These are phyloP conservation scores for Axis porcinus DNA, from an alignment of 2,113 vertebrate genomes.

Conservation along the genomic window DNA sequence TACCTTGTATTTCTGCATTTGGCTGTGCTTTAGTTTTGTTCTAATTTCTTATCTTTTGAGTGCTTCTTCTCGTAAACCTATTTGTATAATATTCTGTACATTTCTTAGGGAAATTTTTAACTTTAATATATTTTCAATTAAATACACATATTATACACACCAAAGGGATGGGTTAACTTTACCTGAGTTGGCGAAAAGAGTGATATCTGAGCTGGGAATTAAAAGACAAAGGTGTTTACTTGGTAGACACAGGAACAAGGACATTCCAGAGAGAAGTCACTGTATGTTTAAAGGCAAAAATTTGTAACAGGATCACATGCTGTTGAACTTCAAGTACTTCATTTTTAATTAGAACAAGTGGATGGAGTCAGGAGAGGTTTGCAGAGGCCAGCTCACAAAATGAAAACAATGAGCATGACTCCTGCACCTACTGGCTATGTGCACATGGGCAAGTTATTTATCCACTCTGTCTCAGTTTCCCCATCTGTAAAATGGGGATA, in stretches of 20 bases:
- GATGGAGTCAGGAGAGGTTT: neutral
- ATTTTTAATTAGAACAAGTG: neutral
- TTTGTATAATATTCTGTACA: neutral
- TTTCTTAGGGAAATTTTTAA: neutral
- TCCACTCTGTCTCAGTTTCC: neutral
- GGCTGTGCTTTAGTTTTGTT: neutral
- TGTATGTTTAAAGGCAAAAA: neutral
- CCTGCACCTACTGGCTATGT: neutral
- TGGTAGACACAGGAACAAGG: neutral
- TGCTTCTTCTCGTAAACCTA: neutral
- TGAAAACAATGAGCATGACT: neutral
- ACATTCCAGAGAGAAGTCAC: neutral
- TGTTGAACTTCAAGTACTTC: neutral
- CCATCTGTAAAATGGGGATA: neutral
- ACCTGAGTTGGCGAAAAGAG: neutral
- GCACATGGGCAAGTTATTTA: neutral
- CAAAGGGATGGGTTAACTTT: neutral
- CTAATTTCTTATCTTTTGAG: slow-evolving; percentile 13
- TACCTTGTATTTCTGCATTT: neutral
- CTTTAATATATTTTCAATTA: neutral
- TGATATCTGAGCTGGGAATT: neutral
- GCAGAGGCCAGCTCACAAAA: neutral
- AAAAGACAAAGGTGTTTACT: neutral
- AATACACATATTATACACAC: neutral
- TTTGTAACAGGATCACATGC: neutral